Conservation (phyloP, 2,797 vertebrate species). For the Gorsachius magnificus region DNA sequence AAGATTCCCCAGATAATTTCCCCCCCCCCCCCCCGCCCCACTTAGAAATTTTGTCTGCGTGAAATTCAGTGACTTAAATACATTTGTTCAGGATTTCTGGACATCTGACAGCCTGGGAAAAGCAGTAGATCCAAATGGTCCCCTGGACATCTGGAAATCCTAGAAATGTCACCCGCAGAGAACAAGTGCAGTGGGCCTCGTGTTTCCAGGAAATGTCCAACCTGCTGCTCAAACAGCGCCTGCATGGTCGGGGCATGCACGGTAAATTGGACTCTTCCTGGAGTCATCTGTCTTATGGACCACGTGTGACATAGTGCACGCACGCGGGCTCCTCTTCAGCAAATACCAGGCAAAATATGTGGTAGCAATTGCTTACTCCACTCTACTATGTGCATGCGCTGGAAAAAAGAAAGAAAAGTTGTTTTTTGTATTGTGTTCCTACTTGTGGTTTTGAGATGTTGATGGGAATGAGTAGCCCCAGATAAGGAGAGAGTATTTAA, state of each 20-base stretch:
- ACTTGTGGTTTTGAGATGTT: not conserved
- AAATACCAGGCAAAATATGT: not conserved
- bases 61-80: not conserved
- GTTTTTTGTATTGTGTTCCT: not conserved
- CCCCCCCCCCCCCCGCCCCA: not conserved
- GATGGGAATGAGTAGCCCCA: not conserved
- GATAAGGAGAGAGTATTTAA: not conserved
- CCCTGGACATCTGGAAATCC: not conserved
- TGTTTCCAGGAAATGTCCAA: not conserved
- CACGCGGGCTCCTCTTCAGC: not conserved
- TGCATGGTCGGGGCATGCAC: not conserved
- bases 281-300: not conserved
- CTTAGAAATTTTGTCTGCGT: not conserved
- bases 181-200: not conserved
- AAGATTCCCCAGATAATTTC: not conserved
- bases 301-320: rapidly evolving
- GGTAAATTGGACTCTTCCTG: not conserved
- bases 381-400: not conserved
- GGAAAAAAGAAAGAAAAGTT: not conserved
- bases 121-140: not conserved
- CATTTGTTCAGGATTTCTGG: not conserved
- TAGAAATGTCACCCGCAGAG: not conserved
- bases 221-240: too few species aligned
- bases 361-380: not conserved
- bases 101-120: not conserved